Evolutionary conservation across 2,797 vertebrate genomes (phyloP), one percentile per base, ranked within the genome.

Genomic region (Gymnoscopelus microlampas): DNA sequence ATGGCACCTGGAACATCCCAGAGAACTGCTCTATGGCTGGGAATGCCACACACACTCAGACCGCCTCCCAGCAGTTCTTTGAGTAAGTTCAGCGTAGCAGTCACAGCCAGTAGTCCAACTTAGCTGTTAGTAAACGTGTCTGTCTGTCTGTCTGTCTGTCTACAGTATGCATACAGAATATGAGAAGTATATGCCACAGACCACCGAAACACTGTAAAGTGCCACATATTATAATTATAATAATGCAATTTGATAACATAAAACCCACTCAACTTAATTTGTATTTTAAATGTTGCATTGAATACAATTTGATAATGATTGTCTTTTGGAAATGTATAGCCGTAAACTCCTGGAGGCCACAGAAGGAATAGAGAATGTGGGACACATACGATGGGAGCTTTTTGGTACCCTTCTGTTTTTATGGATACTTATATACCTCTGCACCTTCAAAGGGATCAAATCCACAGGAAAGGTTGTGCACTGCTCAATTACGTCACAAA

Each of bases 361-460:
- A 7, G 56, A 53, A 13, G 77, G 77, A 19, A 59, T 79, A 9
- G 69, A 79, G 4, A 15, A 24, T 8, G 35, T 60, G 1, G 73
- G 77, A 56, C 10, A 47, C 11, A 35, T 79, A 0, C 60, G 60
- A 19, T 79, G 77, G 77, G 69, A 73, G 1, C 50, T 79, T 56
- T 53, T 79, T 53, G 77, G 73, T 1, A 44, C 68, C 3, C 73
- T 79, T 0, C 10, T 76, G 0, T 35, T 72, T 3, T 24, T 61
- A 9, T 79, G 73, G 77, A 26, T 51, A 53, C 39, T 76, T 11
- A 60, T 65, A 10, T 79, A 72, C 53, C 29, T 72, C 58, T 72
- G 68, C 32, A 68, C 76, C 69, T 79, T 76, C 56, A 79, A 79
- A 59, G 77, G 77, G 24, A 51, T 79, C 44, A 68, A 68, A 64